Conservation (phyloP, 2,888 invertebrate species). For the Callinectes sapidus region DNA sequence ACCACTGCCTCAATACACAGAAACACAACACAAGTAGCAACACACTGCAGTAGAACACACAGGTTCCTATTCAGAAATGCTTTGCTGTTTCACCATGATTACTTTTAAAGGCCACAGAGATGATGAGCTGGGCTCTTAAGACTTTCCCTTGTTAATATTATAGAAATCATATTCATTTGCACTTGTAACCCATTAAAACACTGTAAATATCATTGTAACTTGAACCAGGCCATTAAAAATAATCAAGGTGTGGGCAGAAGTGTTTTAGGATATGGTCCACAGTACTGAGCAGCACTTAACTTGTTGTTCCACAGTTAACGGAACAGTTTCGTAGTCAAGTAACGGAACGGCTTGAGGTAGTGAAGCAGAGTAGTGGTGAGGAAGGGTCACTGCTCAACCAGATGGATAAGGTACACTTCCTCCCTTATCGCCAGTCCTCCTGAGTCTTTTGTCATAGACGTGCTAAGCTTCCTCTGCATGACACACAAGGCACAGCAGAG, state of each 20-base stretch:
- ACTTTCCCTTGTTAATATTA: too few species aligned
- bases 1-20: not conserved
- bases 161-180: too few species aligned
- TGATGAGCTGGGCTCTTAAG: too few species aligned
- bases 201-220: not conserved
- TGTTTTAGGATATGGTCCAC: too few species aligned
- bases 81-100: too few species aligned
- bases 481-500: not conserved
- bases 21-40: not conserved
- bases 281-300: constrained; percentile 50
- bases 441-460: not conserved
- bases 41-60: not conserved
- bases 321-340: constrained; percentile 72
- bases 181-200: not conserved
- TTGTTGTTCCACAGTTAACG: constrained; percentile 69
- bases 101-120: too few species aligned
- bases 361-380: constrained; percentile 73
- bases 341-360: constrained; percentile 73
- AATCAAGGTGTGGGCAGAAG: too few species aligned
- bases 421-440: not conserved
- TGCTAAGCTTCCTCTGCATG: constrained; percentile 8
- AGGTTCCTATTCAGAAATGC: too few species aligned
- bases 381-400: constrained; percentile 82
- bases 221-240: too few species aligned
- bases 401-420: constrained; percentile 87